Base-by-base conservation (phyloP, 2,888 invertebrate species). In the Limenitis camilla region DNA sequence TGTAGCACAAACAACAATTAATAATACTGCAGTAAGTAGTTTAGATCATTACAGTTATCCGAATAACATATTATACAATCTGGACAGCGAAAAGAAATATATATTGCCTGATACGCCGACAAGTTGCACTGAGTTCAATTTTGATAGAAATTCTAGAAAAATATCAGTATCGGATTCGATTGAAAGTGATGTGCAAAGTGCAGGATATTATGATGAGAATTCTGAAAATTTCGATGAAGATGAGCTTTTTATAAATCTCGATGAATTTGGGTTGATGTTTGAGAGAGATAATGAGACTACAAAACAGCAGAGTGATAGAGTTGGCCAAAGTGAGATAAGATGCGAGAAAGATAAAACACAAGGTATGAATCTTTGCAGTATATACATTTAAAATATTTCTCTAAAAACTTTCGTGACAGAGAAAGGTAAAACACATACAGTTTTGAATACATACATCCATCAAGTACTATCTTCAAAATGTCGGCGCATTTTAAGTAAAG, bases 11-110 rank as follows among this genome's bases (percentile, higher is more conserved):
- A 60, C 53, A 59, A 62, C 55, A 57, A 19, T 19, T 19, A 47
- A 55, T 52, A 62, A 64, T 49, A 60, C 60, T 29, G 60, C 69
- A 52, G 70, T 75, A n/a, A 72, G 74, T 55, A 88, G 76, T 60
- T 56, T 88, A 54, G 88, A 87, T 50, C 81, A 81, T 51, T 88
- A 82, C 48, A 87, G 86, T 55, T 87, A 88, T 61, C 85, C 86
- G 0, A 85, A 87, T 49, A 88, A 88, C 46, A 76, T 86, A 47
- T 64, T 86, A 2, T 78, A 79, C 35, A 85, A 84, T 62, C 66
- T 87, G 53, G 82, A 83, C 36, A 66, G 55, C 54, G 76, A 79
- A 49, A 84, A 77, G 45, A 76, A 70, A 46, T 84, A 86, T 40
- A 69, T 73, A 19, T 56, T 85, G 49, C 84, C 85, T 0, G 85